Base-by-base conservation (phyloP, 2,113 vertebrate species). In the Phocoena phocoena region DNA sequence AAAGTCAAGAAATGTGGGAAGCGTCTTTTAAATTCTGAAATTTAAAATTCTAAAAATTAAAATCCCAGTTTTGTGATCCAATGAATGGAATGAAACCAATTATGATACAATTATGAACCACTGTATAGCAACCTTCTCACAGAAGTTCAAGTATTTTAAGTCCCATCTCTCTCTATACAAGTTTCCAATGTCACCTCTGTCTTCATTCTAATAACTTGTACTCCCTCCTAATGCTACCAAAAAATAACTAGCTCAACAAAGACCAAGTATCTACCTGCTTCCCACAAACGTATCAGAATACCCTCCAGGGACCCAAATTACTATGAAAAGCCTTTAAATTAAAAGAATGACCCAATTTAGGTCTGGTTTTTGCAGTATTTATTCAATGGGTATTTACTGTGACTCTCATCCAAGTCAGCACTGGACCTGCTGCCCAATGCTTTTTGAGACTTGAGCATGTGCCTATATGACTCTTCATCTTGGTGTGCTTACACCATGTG, bases 121-220 rank as follows among this genome's bases (percentile, higher is more conserved):
- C 26, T 55, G 0, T 63, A 50, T 25, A 93, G 62, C 74, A 86
- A 96, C 12, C 76, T 87, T 88, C 53, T 95, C 93, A 93, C 18
- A 90, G 36, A 89, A 76, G 53, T 70, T 92, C 76, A 93, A 63
- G 62, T 86, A 93, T 71, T 81, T 93, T 82, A 95, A 92, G 60
- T 20, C 1, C 17, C 21, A n/a, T 26, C 31, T 85, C 36, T 73
- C 50, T 92, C 71, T 41, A 14, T 5, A 88, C 44, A 90, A 28
- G n/a, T 93, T 86, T 90, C 50, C 41, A 90, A 89, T 90, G 65
- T 65, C 63, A 92, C 31, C 65, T 92, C 5, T 95, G 55, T 74
- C 83, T 90, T 88, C 44, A 88, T 76, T 88, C 60, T 33, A 79
- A 50, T 41, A 31, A 85, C 60, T 1, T 81, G 31, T 6, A 76